phyloP scores from a whole-genome alignment of 2,113 vertebrate genomes.

The Ctenodactylus gundi region DNA sequence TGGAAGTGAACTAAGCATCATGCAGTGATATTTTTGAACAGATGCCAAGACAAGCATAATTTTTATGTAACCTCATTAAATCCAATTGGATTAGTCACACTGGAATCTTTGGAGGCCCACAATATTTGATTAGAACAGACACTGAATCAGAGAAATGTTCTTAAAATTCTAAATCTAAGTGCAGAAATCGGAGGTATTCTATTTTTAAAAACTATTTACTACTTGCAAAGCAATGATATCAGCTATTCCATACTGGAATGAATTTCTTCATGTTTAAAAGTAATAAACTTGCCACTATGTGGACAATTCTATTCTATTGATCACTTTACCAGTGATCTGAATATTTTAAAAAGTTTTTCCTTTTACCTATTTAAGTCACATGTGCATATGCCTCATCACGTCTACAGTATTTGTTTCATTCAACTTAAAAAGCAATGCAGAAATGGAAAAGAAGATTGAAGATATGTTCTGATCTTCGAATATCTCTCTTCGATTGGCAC shows the following conservation, averaged over 20 bases:
- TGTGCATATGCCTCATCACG: background rate
- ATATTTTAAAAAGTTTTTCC: background rate
- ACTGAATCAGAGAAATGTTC: background rate
- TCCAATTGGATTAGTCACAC: background rate
- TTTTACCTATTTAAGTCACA: background rate
- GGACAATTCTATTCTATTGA: no score
- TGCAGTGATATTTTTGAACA: constrained; percentile 39
- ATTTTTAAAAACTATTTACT: background rate
- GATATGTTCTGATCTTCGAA: background rate
- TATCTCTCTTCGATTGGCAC: background rate
- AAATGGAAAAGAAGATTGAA: background rate
- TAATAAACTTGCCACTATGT: background rate
- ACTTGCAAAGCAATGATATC: background rate
- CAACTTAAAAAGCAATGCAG: background rate
- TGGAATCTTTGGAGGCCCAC: background rate
- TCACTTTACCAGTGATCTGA: background rate
- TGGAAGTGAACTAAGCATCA: constrained; percentile 51
- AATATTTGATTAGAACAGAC: background rate
- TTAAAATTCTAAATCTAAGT: background rate
- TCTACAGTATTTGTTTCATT: background rate
- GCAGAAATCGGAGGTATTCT: background rate
- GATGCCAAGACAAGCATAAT: background rate
- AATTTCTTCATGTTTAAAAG: background rate
- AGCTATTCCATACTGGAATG: background rate
- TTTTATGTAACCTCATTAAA: constrained; percentile 35